Percentiles rank a stretch among this genome's conserved stretches.
phyloP scores from a whole-genome alignment of 2,888 invertebrate genomes.

The Frankliniella fusca region DNA sequence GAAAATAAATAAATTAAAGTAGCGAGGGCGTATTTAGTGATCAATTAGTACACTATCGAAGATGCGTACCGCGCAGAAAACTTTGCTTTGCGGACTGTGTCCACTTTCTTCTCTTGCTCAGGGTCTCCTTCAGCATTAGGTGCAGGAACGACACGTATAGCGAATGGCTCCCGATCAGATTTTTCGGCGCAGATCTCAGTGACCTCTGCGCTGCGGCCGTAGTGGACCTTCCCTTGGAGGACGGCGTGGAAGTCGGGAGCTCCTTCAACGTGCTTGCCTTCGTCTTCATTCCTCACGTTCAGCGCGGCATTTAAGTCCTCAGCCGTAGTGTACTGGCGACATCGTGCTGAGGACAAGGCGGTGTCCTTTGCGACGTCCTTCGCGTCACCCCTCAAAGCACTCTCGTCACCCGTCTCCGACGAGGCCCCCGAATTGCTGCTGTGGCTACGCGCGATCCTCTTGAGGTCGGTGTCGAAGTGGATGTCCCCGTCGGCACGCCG shows the following conservation, averaged over 20 bases:
- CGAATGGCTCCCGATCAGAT: not conserved
- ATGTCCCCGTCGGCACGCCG: not conserved
- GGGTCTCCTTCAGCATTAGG: no score
- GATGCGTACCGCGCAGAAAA: no score
- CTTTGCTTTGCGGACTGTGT: no score
- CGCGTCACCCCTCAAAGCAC: not conserved
- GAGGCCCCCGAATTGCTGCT: not conserved
- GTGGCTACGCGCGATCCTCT: constrained; percentile 11
- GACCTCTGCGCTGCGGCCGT: not conserved
- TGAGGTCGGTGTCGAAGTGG: constrained; percentile 3
- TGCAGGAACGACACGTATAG: not conserved
- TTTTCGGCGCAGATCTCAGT: not conserved
- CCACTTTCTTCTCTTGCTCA: no score
- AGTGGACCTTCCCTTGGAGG: not conserved
- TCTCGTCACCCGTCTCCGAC: not conserved
- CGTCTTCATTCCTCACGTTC: not conserved
- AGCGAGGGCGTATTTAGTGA: no score
- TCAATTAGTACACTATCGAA: no score
- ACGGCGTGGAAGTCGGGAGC: not conserved
- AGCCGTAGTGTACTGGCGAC: not conserved
- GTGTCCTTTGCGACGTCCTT: not conserved
- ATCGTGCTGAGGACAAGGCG: not conserved
- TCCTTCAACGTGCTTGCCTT: not conserved
- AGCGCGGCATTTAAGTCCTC: constrained; percentile 6
- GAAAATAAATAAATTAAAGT: no score